Conservation (phyloP, 2,113 vertebrate genomes). For the Campylomormyrus numenius region DNA sequence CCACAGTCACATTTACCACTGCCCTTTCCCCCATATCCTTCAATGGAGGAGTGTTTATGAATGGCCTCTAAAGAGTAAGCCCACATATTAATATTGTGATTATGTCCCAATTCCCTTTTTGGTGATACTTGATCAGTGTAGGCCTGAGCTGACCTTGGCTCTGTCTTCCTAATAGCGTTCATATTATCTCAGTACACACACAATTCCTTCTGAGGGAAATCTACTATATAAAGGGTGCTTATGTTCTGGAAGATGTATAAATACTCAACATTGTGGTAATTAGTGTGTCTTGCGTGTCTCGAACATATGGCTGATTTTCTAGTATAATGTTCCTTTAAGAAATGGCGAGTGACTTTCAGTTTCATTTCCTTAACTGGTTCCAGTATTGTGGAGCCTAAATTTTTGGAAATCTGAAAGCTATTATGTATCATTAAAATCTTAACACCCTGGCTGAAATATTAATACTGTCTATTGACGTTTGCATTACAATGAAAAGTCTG, state of each 20-base stretch:
- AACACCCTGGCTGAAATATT: neutral
- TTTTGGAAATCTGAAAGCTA: neutral
- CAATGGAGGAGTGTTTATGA: neutral
- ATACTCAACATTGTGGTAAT: neutral
- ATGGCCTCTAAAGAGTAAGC: neutral
- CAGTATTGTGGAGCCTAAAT: neutral
- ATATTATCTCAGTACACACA: neutral
- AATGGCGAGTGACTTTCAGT: neutral
- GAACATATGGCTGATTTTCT: neutral
- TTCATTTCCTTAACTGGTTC: neutral
- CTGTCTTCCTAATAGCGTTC: neutral
- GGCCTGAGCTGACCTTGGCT: neutral
- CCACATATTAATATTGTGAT: neutral
- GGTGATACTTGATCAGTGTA: neutral
- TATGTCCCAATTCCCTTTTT: neutral
- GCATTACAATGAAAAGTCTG: neutral
- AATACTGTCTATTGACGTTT: neutral
- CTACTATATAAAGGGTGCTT: neutral
- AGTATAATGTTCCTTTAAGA: neutral
- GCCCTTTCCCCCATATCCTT: neutral
- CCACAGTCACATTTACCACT: neutral
- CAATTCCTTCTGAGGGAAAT: neutral
- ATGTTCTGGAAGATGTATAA: neutral
- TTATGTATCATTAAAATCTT: neutral
- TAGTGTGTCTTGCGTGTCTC: neutral